A percentile compares a stretch with the other conserved stretches of the same genome.
These are phyloP conservation scores for Callocephalon fimbriatum DNA, from an alignment of 2,113 vertebrate species.

Conservation along the genomic window DNA sequence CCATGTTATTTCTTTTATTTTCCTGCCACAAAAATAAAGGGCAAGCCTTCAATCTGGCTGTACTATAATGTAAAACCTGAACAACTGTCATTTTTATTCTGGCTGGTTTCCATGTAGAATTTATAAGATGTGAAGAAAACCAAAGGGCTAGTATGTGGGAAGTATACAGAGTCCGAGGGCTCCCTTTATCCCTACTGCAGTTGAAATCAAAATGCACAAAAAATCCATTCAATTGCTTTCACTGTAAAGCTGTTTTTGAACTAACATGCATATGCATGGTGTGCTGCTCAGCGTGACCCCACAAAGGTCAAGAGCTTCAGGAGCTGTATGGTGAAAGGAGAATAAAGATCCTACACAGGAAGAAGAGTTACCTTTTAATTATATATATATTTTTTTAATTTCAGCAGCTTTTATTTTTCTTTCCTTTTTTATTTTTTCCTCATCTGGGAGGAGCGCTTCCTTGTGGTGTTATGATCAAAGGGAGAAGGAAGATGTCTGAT, in stretches of 20 bases:
- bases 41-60: neutral
- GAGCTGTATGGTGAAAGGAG: neutral
- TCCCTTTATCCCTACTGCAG: neutral
- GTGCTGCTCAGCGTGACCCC: neutral
- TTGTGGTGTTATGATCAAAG: neutral
- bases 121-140: neutral
- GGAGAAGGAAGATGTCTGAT: neutral
- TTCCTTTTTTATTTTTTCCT: neutral
- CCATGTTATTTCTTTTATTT: slow-evolving; percentile 2
- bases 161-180: neutral
- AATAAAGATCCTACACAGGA: neutral
- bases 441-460: neutral
- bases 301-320: neutral
- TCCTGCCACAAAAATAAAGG: neutral
- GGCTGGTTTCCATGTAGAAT: neutral
- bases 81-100: neutral
- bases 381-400: neutral
- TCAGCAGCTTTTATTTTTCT: neutral
- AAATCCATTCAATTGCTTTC: neutral
- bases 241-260: neutral
- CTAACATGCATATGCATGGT: neutral
- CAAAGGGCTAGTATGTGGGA: neutral
- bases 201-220: neutral
- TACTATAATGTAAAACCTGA: neutral
- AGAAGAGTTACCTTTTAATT: neutral